phyloP scores from a whole-genome alignment of 2,797 vertebrate species.

The Moxostoma hubbsi region DNA sequence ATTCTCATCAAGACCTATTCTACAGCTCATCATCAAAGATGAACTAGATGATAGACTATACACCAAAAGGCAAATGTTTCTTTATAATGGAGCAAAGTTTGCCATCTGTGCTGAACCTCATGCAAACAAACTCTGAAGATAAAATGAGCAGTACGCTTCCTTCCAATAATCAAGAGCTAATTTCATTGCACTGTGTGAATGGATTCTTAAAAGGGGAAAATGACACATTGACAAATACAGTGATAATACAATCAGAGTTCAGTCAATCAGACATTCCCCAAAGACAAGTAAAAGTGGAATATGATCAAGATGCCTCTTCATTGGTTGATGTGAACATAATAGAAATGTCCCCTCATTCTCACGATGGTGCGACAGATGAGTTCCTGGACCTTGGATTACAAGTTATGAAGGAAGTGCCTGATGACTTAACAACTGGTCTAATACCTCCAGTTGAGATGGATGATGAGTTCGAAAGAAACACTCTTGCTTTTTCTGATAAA shows the following conservation, averaged over 20 bases:
- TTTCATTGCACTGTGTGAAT: not conserved
- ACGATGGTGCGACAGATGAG: slow-evolving; percentile 25
- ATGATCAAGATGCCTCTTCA: slow-evolving; percentile 21
- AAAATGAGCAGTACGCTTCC: not conserved
- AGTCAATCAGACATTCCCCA: not conserved
- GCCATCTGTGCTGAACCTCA: not conserved
- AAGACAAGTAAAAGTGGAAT: slow-evolving; percentile 32
- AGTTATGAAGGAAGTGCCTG: not conserved
- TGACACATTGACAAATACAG: not conserved
- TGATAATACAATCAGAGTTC: not conserved
- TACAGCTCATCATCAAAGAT: not conserved
- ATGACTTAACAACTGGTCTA: slow-evolving; percentile 29
- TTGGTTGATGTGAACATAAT: not conserved
- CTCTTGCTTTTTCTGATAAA: not conserved
- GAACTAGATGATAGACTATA: not conserved
- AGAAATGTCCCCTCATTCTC: not conserved
- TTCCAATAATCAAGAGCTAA: not conserved
- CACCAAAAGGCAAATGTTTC: not conserved
- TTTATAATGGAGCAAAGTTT: slow-evolving; percentile 28
- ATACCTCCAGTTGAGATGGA: slow-evolving; percentile 59
- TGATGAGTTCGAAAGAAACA: slow-evolving; percentile 33
- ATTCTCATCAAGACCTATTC: not conserved
- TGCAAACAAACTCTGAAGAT: slow-evolving; percentile 17
- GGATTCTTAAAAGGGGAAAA: not conserved
- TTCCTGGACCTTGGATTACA: slow-evolving; percentile 14